phyloP scores from a whole-genome alignment of 1,140 invertebrate species.

The Aphis gossypii region DNA sequence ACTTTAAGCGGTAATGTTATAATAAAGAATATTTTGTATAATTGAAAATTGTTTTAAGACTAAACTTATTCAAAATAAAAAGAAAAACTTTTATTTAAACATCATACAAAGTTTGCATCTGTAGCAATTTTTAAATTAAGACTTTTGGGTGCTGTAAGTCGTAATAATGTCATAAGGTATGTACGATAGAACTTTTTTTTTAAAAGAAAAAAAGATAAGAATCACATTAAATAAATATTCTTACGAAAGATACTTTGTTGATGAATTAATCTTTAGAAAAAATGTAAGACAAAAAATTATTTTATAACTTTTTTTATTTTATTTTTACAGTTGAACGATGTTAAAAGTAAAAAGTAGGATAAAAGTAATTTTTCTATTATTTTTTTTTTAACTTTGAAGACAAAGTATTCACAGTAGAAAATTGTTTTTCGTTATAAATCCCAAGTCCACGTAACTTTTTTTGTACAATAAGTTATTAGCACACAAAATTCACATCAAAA shows the following conservation, averaged over 20 bases:
- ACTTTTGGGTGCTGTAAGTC: background rate
- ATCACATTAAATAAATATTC: background rate
- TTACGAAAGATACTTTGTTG: slow-evolving; percentile 11
- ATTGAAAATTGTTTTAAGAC: background rate
- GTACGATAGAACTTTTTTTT: background rate
- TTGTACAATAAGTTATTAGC: background rate
- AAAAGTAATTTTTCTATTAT: background rate
- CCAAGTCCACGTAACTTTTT: background rate
- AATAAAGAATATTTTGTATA: slow-evolving; percentile 6
- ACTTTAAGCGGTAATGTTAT: background rate
- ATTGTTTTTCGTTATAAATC: background rate
- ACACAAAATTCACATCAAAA: background rate
- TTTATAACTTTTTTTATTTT: background rate
- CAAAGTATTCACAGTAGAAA: background rate
- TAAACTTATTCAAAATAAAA: background rate
- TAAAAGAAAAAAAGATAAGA: background rate
- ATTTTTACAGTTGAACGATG: background rate
- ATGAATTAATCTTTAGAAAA: slow-evolving; percentile 39
- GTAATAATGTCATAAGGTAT: slow-evolving; percentile 23
- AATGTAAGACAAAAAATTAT: slow-evolving; percentile 1
- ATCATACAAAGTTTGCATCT: background rate
- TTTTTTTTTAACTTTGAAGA: slow-evolving; percentile 3
- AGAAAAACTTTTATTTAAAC: background rate
- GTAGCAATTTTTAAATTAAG: background rate
- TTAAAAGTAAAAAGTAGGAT: slow-evolving; percentile 21